Base-by-base conservation (phyloP, 2,888 invertebrate genomes). In the Drosophila koepferae region DNA sequence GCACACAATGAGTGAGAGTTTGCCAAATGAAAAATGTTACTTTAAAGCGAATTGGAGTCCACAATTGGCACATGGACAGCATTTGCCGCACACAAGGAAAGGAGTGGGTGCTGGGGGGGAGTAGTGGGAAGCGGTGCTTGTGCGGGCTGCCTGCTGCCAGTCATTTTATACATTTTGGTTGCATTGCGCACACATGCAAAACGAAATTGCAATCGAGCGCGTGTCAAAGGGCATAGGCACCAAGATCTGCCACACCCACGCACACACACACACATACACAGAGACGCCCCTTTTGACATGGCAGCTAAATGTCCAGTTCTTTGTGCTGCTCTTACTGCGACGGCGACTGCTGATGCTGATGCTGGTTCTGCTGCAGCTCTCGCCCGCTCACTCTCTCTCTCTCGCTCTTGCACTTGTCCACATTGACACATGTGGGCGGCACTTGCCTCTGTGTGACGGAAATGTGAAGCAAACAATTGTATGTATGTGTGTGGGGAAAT, bases 391-490 rank as follows among this genome's bases (percentile, higher is more conserved):
- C 16, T 6, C 23, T 10, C 23, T 5, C 63, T 68, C 63, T 56
- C 70, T 12, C 20, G 20, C 20, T 23, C 20, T 16, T 90, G 77
- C 89, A 86, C 82, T 90, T 89, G 88, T 88, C 87, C 87, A 77
- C 89, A 79, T 82, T 90, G 90, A 90, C 89, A 84, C 71, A 77
- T 86, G 84, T 81, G 87, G 82, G 80, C 68, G 86, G 71, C 55
- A 72, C 53, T 70, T 71, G 75, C 41, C 58, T 68, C 56, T 82
- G 82, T 86, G 85, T 80, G 80, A 80, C 85, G 89, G 86, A 86
- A 86, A 86, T 89, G 86, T 87, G 89, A 78, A 87, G 87, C 89
- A 87, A 86, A 78, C 73, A 69, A 68, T 60, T 63, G 44, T 20
- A 28, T 58, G 31, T 41, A 41, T 63, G 12, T 43, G 48, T 63